Evolutionary conservation across 2,113 vertebrate genomes (phyloP), one percentile per base, ranked within the genome.

Genomic region (Epinephelus cyanopodus): DNA sequence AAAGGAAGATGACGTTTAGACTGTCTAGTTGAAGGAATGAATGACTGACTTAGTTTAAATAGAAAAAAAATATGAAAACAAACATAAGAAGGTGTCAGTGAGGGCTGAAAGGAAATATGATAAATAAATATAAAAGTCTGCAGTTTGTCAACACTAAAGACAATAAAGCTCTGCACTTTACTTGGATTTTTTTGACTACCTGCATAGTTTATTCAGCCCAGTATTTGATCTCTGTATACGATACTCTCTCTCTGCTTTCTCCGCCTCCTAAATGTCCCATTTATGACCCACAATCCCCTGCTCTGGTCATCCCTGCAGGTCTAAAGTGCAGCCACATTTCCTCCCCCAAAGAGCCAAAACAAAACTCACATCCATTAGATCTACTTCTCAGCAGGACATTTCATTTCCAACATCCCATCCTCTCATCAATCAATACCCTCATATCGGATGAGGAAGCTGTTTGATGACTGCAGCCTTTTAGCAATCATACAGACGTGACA

Each of bases 401-500:
- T 82, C 9, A n/a, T 80, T 71, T 61, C n/a, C 60, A 77, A 29
- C 61, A 52, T 45, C 15, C 78, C 57, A 42, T 76, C 61, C 23
- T 29, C 12, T 72, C 57, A 54, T 83, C 19, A 67, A 76, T 85
- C 89, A 85, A 88, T 83, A 72, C 9, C 17, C 54, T 66, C 70
- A 63, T 68, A 65, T 56, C 14, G 21, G 47, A 47, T 2, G 3
- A 53, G 47, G 58, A 65, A 39, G 64, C 54, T 60, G 67, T 76
- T 87, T 86, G 86, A 83, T 19, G 54, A 66, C 69, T 65, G 29
- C 74, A 79, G 73, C 79, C 77, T 85, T 67, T 79, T 61, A 68
- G 69, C 53, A 0, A 61, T 80, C 58, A 58, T 52, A n/a, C 47
- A 66, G 70, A 69, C 47, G 33, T 72, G 65, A 66, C 81, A 78